These are phyloP conservation scores for Onchidella celtica DNA, from an alignment of 2,888 invertebrate species.

Conservation along the genomic window DNA sequence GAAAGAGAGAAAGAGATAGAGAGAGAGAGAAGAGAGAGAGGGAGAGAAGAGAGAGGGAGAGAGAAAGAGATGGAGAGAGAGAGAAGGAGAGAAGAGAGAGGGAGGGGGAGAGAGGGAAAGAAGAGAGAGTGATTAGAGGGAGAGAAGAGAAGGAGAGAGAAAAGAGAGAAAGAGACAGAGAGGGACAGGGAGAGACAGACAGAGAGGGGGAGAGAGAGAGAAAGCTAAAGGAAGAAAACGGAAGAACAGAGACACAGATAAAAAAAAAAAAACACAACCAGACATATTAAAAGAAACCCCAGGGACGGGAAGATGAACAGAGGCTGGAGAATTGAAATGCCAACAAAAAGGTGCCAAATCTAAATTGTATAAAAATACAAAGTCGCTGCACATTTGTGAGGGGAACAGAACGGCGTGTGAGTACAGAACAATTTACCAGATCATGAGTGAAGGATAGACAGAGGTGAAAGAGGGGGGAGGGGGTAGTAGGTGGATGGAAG, in stretches of 20 bases:
- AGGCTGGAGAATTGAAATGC: neutral
- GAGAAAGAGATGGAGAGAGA: no score
- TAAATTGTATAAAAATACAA: no score
- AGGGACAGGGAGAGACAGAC: neutral
- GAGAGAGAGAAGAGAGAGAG: no score
- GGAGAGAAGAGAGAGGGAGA: constrained; percentile 9
- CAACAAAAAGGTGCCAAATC: no score
- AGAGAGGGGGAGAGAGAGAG: neutral
- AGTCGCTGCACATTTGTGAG: no score
- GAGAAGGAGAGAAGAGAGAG: constrained; percentile 1
- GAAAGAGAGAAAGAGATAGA: neutral
- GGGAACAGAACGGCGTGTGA: no score
- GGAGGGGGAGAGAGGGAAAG: neutral
- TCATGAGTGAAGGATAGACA: no score
- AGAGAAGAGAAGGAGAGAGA: neutral
- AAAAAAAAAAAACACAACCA: neutral
- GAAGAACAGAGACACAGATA: neutral
- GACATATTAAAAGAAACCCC: neutral
- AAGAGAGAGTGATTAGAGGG: no score
- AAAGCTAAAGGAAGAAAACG: neutral
- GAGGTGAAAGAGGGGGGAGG: no score
- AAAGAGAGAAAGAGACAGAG: neutral
- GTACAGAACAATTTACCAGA: no score
- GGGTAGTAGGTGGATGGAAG: no score
- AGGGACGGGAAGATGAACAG: neutral